These are phyloP conservation scores for Drosophila ogumai DNA, from an alignment of 1,140 invertebrate genomes.

Conservation along the genomic window DNA sequence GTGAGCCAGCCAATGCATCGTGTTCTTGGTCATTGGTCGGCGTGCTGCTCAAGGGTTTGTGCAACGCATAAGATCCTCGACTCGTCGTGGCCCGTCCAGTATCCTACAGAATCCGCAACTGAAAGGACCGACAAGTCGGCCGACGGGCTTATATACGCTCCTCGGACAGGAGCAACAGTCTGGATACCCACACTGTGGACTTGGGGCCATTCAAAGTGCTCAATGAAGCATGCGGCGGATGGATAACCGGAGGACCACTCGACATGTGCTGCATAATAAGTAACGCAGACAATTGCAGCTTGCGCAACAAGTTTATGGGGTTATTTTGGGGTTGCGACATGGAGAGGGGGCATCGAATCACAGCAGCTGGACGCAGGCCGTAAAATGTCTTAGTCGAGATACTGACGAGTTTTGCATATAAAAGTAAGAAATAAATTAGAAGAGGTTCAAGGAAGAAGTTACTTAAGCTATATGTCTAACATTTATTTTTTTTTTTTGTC, in stretches of 20 bases:
- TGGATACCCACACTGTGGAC: background rate
- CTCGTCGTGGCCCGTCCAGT: constrained; percentile 14
- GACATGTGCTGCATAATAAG: constrained; percentile 77
- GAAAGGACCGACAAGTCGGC: constrained; percentile 51
- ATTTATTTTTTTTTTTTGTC: no score
- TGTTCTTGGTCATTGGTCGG: constrained; percentile 23
- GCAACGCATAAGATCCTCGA: constrained; percentile 59
- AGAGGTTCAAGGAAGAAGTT: no score
- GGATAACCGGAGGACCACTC: constrained; percentile 40
- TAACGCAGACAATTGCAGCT: constrained; percentile 70
- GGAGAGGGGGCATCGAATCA: constrained; percentile 25
- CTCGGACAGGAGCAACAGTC: background rate
- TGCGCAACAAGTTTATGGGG: constrained; percentile 74
- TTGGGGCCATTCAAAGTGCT: constrained; percentile 68
- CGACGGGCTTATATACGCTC: constrained; percentile 53
- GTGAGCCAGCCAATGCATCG: constrained; percentile 59
- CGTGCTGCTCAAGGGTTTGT: constrained; percentile 37
- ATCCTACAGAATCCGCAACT: constrained; percentile 53
- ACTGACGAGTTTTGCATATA: constrained; percentile 47
- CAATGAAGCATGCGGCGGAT: constrained; percentile 59
- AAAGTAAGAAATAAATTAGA: constrained; percentile 10
- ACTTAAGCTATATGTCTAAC: no score
- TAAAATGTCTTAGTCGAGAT: constrained; percentile 55
- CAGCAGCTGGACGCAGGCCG: constrained; percentile 56
- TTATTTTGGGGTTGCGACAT: constrained; percentile 37